Base-by-base conservation (phyloP, 2,797 vertebrate species). In the Bradypodion ventrale region DNA sequence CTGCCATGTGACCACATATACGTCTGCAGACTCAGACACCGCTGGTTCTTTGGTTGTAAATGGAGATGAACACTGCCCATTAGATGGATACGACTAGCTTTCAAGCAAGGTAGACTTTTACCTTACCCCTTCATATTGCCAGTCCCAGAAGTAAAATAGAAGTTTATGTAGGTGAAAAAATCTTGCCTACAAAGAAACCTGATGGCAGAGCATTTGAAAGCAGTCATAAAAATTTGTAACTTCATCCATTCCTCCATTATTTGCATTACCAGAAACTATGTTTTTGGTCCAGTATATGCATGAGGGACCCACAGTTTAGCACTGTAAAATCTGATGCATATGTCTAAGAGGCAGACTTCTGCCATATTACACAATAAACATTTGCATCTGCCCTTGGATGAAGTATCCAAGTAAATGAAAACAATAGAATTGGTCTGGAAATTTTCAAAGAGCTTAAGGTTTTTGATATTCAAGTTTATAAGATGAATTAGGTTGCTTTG, bases 401-500 rank as follows among this genome's bases (percentile, higher is more conserved):
- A 44, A 65, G 16, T 32, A 63, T n/a, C n/a, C 52, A 49, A 77
- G 46, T 68, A 40, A 60, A 59, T 49, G 25, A 79, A 78, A 80
- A 75, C 44, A 75, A 62, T 21, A 52, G 35, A 85, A 35, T 66
- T 7, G 44, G 27, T 25, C 62, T 80, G 49, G 78, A 63, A 68
- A 80, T 80, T 60, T 85, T 85, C 46, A 42, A 52, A 75, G 46
- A 69, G 49, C 40, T 69, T 68, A 60, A 60, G 78, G 78, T 49
- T 35, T 70, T 75, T 66, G 78, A 68, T 80, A 66, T 80, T 59
- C 66, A 56, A 66, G 62, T 76, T 80, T 68, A 69, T 85, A 81
- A 85, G 27, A 40, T 62, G 79, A 69, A 69, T 49, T 85, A 76
- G 73, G 40, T 85, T 85, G 46, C 40, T 81, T 80, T 85, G 72